These are phyloP conservation scores for Oreamnos americanus DNA, from an alignment of 2,113 vertebrate species.

Conservation along the genomic window DNA sequence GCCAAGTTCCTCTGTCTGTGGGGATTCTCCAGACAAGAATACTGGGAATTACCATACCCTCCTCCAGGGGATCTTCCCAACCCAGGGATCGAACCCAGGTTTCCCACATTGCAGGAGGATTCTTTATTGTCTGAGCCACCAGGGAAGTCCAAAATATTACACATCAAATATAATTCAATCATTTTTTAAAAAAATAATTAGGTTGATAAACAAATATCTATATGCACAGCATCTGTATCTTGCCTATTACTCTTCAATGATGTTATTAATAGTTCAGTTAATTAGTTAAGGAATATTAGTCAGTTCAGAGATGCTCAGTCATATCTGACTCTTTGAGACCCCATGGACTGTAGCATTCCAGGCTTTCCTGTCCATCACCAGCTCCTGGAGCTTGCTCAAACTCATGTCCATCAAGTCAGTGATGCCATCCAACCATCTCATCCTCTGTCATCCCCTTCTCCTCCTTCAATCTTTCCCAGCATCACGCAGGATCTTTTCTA, in stretches of 20 bases:
- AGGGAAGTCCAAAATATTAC: not conserved
- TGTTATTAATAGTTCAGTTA: not conserved
- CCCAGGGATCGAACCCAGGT: not conserved
- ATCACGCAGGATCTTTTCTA: not conserved
- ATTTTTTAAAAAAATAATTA: not conserved
- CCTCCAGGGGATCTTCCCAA: not conserved
- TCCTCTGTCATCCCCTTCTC: not conserved
- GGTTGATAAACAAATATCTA: not conserved
- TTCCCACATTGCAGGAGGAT: not conserved
- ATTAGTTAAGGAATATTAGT: not conserved
- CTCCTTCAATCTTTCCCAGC: not conserved
- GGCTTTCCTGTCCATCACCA: not conserved
- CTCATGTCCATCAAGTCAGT: not conserved
- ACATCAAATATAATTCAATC: not conserved
- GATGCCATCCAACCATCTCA: not conserved
- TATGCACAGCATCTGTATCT: not conserved
- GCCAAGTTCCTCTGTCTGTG: rapidly evolving
- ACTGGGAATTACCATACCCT: not conserved
- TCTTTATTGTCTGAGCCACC: not conserved
- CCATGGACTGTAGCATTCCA: not conserved
- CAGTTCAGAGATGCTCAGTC: not conserved
- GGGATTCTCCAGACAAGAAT: not conserved
- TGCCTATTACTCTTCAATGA: not conserved
- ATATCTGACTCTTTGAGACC: not conserved
- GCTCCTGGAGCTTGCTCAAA: not conserved